Base-by-base conservation (phyloP, 1,140 invertebrate species). In the Ips nitidus region DNA sequence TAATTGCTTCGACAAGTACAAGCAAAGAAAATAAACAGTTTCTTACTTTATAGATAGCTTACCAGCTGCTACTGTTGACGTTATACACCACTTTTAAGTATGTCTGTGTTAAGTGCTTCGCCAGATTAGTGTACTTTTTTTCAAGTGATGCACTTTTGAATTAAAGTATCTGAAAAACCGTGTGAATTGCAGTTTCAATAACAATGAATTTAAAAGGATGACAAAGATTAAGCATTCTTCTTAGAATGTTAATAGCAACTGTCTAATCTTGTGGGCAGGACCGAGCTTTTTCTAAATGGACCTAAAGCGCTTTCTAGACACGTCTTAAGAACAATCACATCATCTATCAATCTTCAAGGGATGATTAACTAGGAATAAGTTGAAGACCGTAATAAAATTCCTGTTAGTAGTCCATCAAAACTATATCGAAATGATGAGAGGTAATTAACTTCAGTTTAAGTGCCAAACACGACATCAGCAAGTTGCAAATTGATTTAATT, bases 191-290 rank as follows among this genome's bases (percentile, higher is more conserved):
- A 4, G 22, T 22, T 22, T 22, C 22, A 22, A 22, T 22, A 22
- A 22, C 22, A 22, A 22, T 22, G 22, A 22, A 22, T 22, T 8
- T 50, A 50, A 50, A 50, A 22, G 45, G 7, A 6, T 56, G 53
- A 56, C 53, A 56, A 38, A 56, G 53, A 56, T 56, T 56, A 38
- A 56, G 53, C 53, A 56, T 56, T 56, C 53, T 38, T 36, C 8
- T 56, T 4, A 36, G 38, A 56, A 56, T 56, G 22, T 37, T 56
- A 56, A 56, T 22, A 6, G 7, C n/a, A 36, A 56, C 22, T 50
- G 7, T 50, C 22, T 50, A 56, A 56, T 5, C 53, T 56, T 38
- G 39, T 37, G 53, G 53, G 53, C 53, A 56, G 53, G 53, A 7
- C 53, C 22, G n/a, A n/a, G n/a, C 22, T 36, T 7, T 38, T 56